A percentile compares a stretch with the other conserved stretches of the same genome.
Conservation (phyloP, 1,140 invertebrate genomes). For the Brachystomella parvula region DNA sequence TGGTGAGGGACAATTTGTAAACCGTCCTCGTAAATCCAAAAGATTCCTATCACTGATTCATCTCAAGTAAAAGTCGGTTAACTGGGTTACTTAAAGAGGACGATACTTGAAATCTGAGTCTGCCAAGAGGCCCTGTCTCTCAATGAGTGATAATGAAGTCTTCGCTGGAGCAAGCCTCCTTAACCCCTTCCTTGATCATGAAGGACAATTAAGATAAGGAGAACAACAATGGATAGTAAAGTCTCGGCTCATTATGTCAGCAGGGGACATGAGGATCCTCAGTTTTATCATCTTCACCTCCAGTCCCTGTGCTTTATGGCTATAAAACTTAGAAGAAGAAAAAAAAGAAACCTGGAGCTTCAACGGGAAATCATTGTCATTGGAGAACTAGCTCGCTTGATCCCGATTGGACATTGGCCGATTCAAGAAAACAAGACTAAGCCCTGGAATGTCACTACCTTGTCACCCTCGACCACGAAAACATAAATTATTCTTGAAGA, state of each 20-base stretch:
- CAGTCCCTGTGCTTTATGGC: slow-evolving; percentile 8
- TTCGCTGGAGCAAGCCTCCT: too few relatives aligned
- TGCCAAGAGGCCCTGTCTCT: too few relatives aligned
- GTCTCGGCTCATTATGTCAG: slow-evolving; percentile 11
- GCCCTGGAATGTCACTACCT: not conserved
- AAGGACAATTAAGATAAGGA: slow-evolving; percentile 7
- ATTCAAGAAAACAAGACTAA: not conserved
- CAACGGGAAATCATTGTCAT: not conserved
- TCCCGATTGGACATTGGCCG: not conserved
- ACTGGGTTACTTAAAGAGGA: not conserved
- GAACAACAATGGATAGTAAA: slow-evolving; percentile 2
- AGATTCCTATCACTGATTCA: too few relatives aligned
- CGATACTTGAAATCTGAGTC: not conserved
- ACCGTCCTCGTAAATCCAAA: too few relatives aligned
- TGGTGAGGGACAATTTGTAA: not conserved
- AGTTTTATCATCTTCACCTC: not conserved
- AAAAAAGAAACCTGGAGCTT: slow-evolving; percentile 3
- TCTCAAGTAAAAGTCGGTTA: too few relatives aligned
- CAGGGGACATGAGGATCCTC: not conserved
- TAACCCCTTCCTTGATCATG: too few relatives aligned
- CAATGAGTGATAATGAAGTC: slow-evolving; percentile 9
- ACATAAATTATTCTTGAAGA: not conserved
- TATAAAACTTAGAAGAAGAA: not conserved
- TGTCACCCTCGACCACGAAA: not conserved
- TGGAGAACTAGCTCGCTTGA: not conserved